A percentile compares a stretch with the other conserved stretches of the same genome.
Evolutionary conservation across 2,888 invertebrate species (phyloP).

Genomic region (Drosophila aldrichi): DNA sequence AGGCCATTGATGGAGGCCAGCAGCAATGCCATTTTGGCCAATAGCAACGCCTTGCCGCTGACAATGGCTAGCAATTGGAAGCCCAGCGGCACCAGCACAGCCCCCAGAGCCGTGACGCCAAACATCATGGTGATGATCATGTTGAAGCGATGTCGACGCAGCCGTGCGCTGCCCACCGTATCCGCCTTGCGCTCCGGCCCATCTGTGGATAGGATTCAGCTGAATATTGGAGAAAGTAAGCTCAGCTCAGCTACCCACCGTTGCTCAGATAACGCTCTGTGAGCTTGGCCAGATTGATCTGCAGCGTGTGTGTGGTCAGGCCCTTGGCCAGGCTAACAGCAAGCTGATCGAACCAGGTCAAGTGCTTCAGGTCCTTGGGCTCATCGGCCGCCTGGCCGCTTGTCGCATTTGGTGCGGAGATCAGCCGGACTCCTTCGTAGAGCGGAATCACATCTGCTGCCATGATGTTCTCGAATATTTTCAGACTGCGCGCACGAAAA

Average conservation of each 20-base stretch:
- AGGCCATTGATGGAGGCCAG: constrained; percentile 92
- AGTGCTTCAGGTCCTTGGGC: constrained; percentile 69
- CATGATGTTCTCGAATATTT: constrained; percentile 88
- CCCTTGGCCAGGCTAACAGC: constrained; percentile 87
- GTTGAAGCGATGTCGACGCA: constrained; percentile 88
- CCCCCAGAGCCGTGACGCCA: constrained; percentile 91
- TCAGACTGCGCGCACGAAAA: constrained; percentile 70
- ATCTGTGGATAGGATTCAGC: constrained; percentile 15
- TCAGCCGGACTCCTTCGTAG: constrained; percentile 88
- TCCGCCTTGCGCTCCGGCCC: constrained; percentile 23
- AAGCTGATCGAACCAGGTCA: constrained; percentile 87
- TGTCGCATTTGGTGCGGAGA: constrained; percentile 36
- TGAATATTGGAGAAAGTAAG: not conserved
- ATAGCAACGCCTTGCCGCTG: constrained; percentile 91
- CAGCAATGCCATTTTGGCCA: constrained; percentile 93
- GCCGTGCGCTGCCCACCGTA: constrained; percentile 79
- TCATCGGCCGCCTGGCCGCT: constrained; percentile 29
- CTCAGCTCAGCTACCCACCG: constrained; percentile 17
- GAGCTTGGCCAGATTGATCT: constrained; percentile 87
- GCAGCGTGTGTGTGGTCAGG: constrained; percentile 89
- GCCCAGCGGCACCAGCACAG: constrained; percentile 92
- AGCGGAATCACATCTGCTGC: constrained; percentile 88
- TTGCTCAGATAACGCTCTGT: constrained; percentile 66
- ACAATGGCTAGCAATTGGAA: constrained; percentile 93
- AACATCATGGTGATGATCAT: constrained; percentile 93